Base-by-base conservation (phyloP, 2,113 vertebrate genomes). In the Misgurnus anguillicaudatus region DNA sequence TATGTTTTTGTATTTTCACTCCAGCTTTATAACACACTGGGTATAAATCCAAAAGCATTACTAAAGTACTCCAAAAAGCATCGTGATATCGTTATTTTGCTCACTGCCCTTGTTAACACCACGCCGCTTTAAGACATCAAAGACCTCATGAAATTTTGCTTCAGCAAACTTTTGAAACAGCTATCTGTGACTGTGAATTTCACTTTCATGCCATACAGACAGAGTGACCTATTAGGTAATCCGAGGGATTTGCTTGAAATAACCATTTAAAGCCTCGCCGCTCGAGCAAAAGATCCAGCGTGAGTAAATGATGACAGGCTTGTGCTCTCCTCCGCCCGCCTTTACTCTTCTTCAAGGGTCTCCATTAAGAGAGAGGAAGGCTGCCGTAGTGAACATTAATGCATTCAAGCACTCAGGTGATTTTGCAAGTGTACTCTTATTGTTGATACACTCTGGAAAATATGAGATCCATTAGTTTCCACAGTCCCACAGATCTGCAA, bases 211-310 rank as follows among this genome's bases (percentile, higher is more conserved):
- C 87, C 82, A 61, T 71, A 81, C 87, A 86, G 83, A 81, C 82
- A 80, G 79, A 24, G 81, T 90, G 89, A 90, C 90, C 89, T 91
- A 89, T 91, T 87, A 87, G 86, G 88, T 92, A 90, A 92, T 91
- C 90, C 86, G 8, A 8, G 83, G 89, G 90, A 87, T 90, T 91
- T 87, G 71, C 79, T 82, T 63, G 84, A 89, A 89, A 89, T 88
- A 88, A 87, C 80, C 86, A 87, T 90, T 90, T 89, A 89, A 84
- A 87, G 88, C 83, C 82, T 85, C 67, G 87, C 81, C 86, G 87
- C 88, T 80, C 74, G 81, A 80, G 53, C 9, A 60, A 76, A 80
- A 83, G 86, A 88, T 87, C 86, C 83, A 77, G 83, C 71, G 45
- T 60, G 55, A 74, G 55, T 87, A 87, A 89, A 88, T 88, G 82